Conservation (phyloP, 2,113 vertebrate genomes). For the Leucopternis melanops region DNA sequence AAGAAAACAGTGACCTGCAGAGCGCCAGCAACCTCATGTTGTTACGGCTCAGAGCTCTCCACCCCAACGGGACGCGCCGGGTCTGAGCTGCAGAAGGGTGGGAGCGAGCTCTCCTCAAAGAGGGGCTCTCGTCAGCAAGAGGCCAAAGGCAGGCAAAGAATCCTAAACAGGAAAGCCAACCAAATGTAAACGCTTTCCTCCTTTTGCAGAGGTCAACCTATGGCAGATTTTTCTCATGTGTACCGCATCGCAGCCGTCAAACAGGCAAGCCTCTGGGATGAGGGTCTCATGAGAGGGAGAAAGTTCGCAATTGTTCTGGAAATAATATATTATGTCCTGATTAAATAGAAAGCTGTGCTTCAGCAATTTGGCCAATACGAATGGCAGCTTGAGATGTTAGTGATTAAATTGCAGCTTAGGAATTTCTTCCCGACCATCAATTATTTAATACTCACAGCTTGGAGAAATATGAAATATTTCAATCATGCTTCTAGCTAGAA, state of each 20-base stretch:
- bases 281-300: neutral
- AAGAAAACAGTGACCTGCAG: neutral
- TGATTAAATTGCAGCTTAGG: neutral
- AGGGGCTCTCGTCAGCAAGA: neutral
- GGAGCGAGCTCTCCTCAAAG: neutral
- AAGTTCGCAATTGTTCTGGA: neutral
- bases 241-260: neutral
- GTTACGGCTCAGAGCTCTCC: conserved; percentile 15
- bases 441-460: conserved; percentile 25
- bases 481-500: conserved; percentile 3
- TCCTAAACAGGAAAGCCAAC: conserved; percentile 8
- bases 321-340: neutral
- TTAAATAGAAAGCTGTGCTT: conserved; percentile 17
- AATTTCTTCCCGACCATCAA: conserved; percentile 10
- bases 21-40: neutral
- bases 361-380: neutral
- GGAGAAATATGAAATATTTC: conserved; percentile 19
- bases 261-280: neutral
- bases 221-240: conserved; percentile 6
- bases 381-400: neutral
- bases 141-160: neutral
- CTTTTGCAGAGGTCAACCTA: neutral
- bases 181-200: neutral
- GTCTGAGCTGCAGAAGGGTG: neutral
- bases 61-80: neutral